phyloP scores from a whole-genome alignment of 2,797 vertebrate species.

The Parotocinclus haroldoi region DNA sequence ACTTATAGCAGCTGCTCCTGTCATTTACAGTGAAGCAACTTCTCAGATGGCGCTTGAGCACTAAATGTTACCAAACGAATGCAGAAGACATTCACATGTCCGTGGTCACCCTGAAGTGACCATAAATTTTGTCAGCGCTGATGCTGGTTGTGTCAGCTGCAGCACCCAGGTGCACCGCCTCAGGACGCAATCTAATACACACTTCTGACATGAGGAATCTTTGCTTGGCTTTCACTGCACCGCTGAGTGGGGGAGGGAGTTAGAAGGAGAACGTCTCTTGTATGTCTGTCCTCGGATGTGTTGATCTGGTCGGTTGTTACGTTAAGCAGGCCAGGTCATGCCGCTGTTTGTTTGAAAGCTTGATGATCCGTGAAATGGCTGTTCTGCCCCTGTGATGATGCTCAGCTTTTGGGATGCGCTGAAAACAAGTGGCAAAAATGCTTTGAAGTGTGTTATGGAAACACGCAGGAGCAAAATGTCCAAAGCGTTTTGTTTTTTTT shows the following conservation, averaged over 20 bases:
- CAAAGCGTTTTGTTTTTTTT: slow-evolving; percentile 27
- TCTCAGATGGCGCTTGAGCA: too few relatives aligned
- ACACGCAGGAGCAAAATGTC: slow-evolving; percentile 33
- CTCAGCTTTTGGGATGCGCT: slow-evolving; percentile 7
- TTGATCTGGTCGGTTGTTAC: slow-evolving; percentile 9
- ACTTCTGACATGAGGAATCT: slow-evolving; percentile 46
- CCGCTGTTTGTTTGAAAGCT: slow-evolving; percentile 23
- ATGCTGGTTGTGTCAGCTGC: slow-evolving; percentile 42
- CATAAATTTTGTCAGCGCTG: slow-evolving; percentile 47
- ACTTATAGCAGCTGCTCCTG: too few relatives aligned
- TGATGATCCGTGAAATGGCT: slow-evolving; percentile 18
- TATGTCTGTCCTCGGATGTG: slow-evolving; percentile 20
- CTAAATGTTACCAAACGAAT: too few relatives aligned
- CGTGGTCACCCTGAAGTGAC: slow-evolving; percentile 50
- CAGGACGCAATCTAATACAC: slow-evolving; percentile 44
- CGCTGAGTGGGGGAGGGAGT: slow-evolving; percentile 21
- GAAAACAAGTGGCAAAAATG: slow-evolving; percentile 25
- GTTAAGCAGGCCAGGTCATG: slow-evolving; percentile 9
- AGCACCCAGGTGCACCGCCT: slow-evolving; percentile 51
- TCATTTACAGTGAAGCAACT: too few relatives aligned
- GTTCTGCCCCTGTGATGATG: slow-evolving; percentile 7
- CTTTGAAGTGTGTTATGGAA: slow-evolving; percentile 43
- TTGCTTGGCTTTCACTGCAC: slow-evolving; percentile 39
- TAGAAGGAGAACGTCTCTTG: slow-evolving; percentile 27
- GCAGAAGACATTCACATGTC: slow-evolving; percentile 25